Evolutionary conservation across 2,797 vertebrate genomes (phyloP), one percentile per base, ranked within the genome.

Genomic region (Myioborus miniatus): DNA sequence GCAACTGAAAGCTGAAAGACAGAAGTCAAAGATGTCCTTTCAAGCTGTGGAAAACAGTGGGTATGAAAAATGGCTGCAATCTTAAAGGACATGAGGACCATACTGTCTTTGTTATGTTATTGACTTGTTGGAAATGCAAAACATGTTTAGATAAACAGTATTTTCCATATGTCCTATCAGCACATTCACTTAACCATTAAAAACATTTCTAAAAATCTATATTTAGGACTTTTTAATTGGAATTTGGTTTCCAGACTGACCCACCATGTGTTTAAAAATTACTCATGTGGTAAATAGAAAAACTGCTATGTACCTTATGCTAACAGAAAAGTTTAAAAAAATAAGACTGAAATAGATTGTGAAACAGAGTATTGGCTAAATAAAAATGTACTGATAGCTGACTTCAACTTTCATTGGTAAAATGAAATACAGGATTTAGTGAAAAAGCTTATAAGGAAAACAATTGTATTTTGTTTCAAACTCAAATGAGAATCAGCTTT

Each of bases 211-310:
- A 77, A 63, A 84, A 92, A 46, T 4, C 59, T 94, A 81, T 86
- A 94, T 94, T 81, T 0, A 68, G 76, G 68, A 34, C 53, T 81
- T 94, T 93, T 94, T 64, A 95, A 96, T 82, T 90, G 83, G 87
- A 92, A 82, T 89, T 86, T 16, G 4, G 43, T 65, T 94, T 62
- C 58, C 37, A 94, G 83, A 71, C 76, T 91, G 89, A 96, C 64
- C 59, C 30, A 93, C 68, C 93, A 93, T 58, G 83, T 87, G 87
- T 92, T 95, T 70, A 91, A 91, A 85, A 92, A 93, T 81, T 80
- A 89, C 9, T 93, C 70, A 53, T 63, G 44, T 53, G 72, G 80
- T 86, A 93, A 83, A 92, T 20, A 93, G 46, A 49, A 91, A 93
- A 86, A 67, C 76, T 91, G 72, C 65, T 60, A 80, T 74, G 87